phyloP scores from a whole-genome alignment of 2,113 vertebrate genomes.

The Grammomys surdaster region DNA sequence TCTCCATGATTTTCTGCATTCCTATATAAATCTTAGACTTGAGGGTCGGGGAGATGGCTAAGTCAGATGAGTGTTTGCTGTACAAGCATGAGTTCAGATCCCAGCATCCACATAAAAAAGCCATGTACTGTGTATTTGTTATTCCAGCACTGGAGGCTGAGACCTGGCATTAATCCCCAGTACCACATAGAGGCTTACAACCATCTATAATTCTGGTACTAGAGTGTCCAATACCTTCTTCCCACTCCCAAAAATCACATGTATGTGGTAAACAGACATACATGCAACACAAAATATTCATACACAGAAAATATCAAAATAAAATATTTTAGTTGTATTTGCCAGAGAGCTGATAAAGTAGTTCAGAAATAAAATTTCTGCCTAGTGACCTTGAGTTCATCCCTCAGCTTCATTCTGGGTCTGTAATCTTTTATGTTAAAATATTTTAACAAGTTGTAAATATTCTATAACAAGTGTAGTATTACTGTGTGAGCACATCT shows the following conservation, averaged over 20 bases:
- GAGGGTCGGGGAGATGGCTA: neutral
- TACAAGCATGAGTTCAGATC: neutral
- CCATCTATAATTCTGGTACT: neutral
- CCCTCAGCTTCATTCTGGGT: too few relatives aligned
- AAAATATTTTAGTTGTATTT: neutral
- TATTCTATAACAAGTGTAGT: neutral
- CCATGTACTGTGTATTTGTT: neutral
- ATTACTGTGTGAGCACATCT: neutral
- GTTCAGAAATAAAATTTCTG: neutral
- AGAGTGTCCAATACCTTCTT: neutral
- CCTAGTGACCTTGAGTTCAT: too few relatives aligned
- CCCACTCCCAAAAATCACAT: neutral
- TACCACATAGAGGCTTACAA: neutral
- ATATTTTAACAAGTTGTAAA: neutral
- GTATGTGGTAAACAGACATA: neutral
- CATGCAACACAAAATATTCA: neutral
- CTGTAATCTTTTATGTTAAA: neutral
- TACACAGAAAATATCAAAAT: neutral
- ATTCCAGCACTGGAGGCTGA: neutral
- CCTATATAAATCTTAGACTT: neutral
- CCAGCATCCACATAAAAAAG: neutral
- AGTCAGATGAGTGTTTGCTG: neutral
- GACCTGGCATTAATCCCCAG: neutral
- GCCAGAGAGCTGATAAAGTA: neutral
- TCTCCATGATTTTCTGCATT: neutral